These are phyloP conservation scores for Epinotia brunnichana DNA, from an alignment of 2,888 invertebrate genomes.

Conservation along the genomic window DNA sequence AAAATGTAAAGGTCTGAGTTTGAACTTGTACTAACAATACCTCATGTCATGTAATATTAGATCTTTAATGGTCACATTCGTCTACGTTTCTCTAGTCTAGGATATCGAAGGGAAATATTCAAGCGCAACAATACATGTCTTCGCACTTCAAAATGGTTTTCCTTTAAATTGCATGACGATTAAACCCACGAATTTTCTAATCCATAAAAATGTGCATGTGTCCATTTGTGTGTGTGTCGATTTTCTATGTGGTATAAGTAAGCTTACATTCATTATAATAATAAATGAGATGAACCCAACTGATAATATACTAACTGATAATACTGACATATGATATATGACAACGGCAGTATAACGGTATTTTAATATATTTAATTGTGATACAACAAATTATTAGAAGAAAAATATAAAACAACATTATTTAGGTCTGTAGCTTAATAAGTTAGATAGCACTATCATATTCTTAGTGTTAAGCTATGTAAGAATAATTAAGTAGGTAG, in stretches of 20 bases:
- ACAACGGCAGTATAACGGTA: no score
- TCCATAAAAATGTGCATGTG: no score
- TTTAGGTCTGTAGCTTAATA: background rate
- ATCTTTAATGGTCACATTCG: no score
- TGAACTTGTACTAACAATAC: background rate
- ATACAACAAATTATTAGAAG: conserved; percentile 2
- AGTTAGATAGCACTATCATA: background rate
- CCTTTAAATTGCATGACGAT: no score
- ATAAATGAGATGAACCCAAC: conserved; percentile 15
- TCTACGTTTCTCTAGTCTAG: no score
- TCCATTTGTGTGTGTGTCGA: no score
- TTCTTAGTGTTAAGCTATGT: background rate
- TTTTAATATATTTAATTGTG: background rate
- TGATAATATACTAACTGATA: conserved; percentile 6
- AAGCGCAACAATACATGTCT: no score
- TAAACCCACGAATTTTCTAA: no score
- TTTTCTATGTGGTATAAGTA: no score
- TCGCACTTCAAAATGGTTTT: no score
- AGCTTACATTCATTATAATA: conserved; percentile 6
- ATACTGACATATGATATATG: background rate
- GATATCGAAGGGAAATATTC: no score
- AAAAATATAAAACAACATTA: background rate
- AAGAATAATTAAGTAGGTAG: background rate
- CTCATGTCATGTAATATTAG: no score
- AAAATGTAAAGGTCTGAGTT: background rate